phyloP scores from a whole-genome alignment of 2,888 invertebrate genomes.

The Caenorhabditis sp. region DNA sequence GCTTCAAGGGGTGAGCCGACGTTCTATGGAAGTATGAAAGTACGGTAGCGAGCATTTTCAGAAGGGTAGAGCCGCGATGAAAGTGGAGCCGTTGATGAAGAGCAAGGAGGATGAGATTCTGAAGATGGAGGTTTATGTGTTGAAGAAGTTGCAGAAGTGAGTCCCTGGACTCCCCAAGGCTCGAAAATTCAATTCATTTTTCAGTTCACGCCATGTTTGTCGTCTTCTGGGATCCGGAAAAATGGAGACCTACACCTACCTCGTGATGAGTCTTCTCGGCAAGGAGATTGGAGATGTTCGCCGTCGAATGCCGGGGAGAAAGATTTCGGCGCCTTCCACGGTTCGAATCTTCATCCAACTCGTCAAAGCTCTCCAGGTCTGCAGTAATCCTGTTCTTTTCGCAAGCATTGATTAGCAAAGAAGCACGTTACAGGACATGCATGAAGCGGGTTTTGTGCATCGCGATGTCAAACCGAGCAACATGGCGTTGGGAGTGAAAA shows the following conservation, averaged over 20 bases:
- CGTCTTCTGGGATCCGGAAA: slow-evolving; percentile 72
- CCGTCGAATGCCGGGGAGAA: slow-evolving; percentile 70
- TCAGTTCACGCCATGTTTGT: slow-evolving; percentile 74
- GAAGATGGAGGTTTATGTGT: slow-evolving; percentile 79
- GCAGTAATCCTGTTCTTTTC: neutral
- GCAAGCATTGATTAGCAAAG: neutral
- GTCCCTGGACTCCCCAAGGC: neutral
- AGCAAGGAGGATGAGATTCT: slow-evolving; percentile 79
- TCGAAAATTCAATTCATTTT: neutral
- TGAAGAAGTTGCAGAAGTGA: slow-evolving; percentile 74
- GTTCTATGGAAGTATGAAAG: neutral
- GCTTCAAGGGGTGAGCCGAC: slow-evolving; percentile 33
- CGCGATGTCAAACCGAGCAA: slow-evolving; percentile 79
- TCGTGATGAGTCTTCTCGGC: slow-evolving; percentile 80
- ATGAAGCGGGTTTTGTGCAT: slow-evolving; percentile 78
- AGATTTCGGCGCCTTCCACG: slow-evolving; percentile 68
- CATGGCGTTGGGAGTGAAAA: slow-evolving; percentile 73
- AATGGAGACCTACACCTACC: slow-evolving; percentile 72
- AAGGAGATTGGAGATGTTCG: slow-evolving; percentile 76
- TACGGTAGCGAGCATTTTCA: neutral
- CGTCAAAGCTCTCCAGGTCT: slow-evolving; percentile 61
- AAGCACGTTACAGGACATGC: slow-evolving; percentile 71
- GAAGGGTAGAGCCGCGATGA: slow-evolving; percentile 75
- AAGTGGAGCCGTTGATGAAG: slow-evolving; percentile 77
- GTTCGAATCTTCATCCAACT: slow-evolving; percentile 75